A percentile compares a stretch with the other conserved stretches of the same genome.
These are phyloP conservation scores for Orchestes rusci DNA, from an alignment of 2,888 invertebrate species.

Conservation along the genomic window DNA sequence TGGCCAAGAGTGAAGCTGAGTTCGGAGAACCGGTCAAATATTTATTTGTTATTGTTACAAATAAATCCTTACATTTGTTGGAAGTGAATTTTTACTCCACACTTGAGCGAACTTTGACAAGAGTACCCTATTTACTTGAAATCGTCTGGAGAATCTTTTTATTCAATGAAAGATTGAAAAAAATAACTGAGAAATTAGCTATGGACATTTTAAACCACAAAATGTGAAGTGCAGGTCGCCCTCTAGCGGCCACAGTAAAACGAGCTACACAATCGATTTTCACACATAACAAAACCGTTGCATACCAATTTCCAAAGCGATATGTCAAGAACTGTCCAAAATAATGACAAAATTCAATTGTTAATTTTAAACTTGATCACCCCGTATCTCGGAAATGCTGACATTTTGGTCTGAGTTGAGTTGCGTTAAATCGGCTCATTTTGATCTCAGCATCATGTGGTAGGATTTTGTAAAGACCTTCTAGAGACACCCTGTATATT, in stretches of 20 bases:
- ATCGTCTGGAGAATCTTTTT: not conserved
- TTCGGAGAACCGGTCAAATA: too few species aligned
- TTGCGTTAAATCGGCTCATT: too few species aligned
- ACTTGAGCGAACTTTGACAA: not conserved
- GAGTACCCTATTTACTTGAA: not conserved
- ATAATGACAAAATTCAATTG: not conserved
- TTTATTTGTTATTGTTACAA: too few species aligned
- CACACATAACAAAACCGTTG: not conserved
- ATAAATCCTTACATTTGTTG: too few species aligned
- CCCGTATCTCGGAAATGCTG: not conserved
- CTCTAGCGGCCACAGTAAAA: constrained; percentile 1
- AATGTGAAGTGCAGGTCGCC: too few species aligned
- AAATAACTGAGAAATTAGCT: not conserved
- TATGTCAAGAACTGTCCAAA: not conserved
- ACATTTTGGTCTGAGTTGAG: not conserved
- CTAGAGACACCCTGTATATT: not conserved
- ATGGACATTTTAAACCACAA: not conserved
- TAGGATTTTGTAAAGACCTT: not conserved
- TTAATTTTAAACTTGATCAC: not conserved
- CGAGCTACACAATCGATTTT: not conserved
- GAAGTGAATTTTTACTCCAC: too few species aligned
- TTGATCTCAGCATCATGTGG: not conserved
- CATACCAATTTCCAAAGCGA: not conserved
- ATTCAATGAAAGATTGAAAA: not conserved
- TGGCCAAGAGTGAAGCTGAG: too few species aligned